Evolutionary conservation across 2,113 vertebrate genomes (phyloP), one percentile per base, ranked within the genome.

Genomic region (Thalassarche chlororhynchos): DNA sequence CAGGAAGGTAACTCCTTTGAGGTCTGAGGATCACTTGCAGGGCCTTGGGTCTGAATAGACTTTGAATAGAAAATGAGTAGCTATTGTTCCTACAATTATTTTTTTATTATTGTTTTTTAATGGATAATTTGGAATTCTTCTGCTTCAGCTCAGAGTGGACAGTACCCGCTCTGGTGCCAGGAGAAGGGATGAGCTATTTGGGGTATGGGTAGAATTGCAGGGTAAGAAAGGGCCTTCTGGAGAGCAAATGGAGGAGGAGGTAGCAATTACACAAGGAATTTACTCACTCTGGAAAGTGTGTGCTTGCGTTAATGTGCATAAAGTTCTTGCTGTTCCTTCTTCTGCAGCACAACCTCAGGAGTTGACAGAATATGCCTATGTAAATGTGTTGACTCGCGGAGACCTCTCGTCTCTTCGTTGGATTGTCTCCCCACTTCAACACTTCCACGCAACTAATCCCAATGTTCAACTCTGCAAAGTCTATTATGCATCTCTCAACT

Each of bases 401-500:
- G 99, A 99, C 94, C 99, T 99, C 34, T 99, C 99, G 1, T 99
- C 99, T 14, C 98, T 99, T 90, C 96, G 82, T 66, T 99, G 99
- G 99, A 99, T 99, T 34, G 98, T 98, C 19, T 99, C 99, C 1
- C 99, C 99, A 0, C 98, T 99, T 86, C 96, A 61, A 38, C 98
- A 99, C 38, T 98, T 98, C 58, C 92, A 49, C 3, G 10, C 98
- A 32, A 21, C 74, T 31, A 86, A 97, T 77, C 96, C 98, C 1
- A 60, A 64, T 2, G 7, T 98, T 61, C 97, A 98, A 55, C 98
- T 99, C 83, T 99, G 99, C 87, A 98, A 95, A 1, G 98, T 99
- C 81, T 98, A 99, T 97, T 99, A 99, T 2, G 98, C 99, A 36
- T 99, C 99, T 1, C 99, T 99, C 60, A 99, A 99, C 97, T 99